Base-by-base conservation (phyloP, 1,140 invertebrate species). In the Drosophila erecta region DNA sequence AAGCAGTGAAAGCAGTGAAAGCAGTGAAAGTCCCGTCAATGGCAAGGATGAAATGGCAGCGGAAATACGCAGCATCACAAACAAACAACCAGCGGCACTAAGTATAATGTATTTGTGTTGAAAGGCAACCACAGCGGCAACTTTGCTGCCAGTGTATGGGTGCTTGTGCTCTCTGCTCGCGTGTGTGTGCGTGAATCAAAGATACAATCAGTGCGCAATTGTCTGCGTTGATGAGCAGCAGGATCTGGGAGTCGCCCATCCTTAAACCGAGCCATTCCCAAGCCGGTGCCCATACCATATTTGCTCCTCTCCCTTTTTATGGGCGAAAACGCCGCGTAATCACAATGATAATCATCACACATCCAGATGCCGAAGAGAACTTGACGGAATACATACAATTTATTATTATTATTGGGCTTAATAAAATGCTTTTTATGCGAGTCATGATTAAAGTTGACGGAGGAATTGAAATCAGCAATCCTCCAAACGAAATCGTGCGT, bases 171-270 rank as follows among this genome's bases (percentile, higher is more conserved):
- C 22, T 2, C n/a, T 14, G 22, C 10, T 6, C 14, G 20, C 12
- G 12, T 12, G 3, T 50, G 27, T 61, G 47, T 49, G 37, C 64
- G 44, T 74, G 44, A 76, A 54, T 65, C 70, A 76, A 66, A 83
- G 83, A 87, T 86, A 86, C 83, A 86, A 86, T 86, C 83, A 86
- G 83, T 72, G 79, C 79, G 79, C 83, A 86, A 86, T 86, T 86
- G 83, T 87, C 83, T 86, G 83, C 70, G 79, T 70, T 86, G 83
- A 86, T 86, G 83, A 86, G 83, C 83, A 87, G 75, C 65, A 57
- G 79, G 60, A 67, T 51, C 46, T 22, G 64, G 22, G 46, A 51
- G 37, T 65, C 50, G 67, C 35, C 74, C 60, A 40, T 64, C 30
- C 41, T 61, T 17, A 10, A 33, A 35, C 22, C 24, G 20, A 15